Conservation (phyloP, 2,113 vertebrate genomes). For the Pelmatolapia mariae region DNA sequence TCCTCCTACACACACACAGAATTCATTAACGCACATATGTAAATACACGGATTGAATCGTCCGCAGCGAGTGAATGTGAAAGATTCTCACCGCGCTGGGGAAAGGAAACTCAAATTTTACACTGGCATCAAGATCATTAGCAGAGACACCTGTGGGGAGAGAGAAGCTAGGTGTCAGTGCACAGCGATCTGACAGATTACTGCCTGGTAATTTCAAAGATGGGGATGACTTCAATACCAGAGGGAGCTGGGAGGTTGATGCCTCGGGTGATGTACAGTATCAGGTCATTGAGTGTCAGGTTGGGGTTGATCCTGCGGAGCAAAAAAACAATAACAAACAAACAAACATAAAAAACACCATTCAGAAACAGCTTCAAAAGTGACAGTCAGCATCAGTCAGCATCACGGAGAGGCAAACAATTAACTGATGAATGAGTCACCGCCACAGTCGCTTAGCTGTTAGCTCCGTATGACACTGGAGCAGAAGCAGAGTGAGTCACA, state of each 20-base stretch:
- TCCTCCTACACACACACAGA: constrained; percentile 75
- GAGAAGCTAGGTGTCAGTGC: neutral
- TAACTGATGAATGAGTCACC: constrained; percentile 4
- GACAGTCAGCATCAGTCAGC: neutral
- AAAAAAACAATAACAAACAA: neutral
- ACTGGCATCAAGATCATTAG: constrained; percentile 82
- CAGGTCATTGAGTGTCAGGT: constrained; percentile 80
- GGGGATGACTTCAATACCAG: constrained; percentile 68
- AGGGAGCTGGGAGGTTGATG: constrained; percentile 78
- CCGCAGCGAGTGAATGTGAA: neutral
- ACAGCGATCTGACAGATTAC: neutral
- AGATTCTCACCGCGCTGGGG: constrained; percentile 76
- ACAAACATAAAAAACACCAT: neutral
- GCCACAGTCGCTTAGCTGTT: neutral
- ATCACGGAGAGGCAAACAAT: neutral
- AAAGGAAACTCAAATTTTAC: constrained; percentile 92
- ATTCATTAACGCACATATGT: neutral
- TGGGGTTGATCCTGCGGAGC: constrained; percentile 70
- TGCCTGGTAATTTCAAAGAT: neutral
- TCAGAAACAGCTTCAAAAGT: neutral
- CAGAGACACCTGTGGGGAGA: constrained; percentile 71
- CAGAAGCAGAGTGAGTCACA: constrained; percentile 31
- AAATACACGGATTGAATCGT: neutral
- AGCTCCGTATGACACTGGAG: constrained; percentile 7
- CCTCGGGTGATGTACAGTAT: constrained; percentile 78